Evolutionary conservation across 2,113 vertebrate genomes (phyloP).

Genomic region (Gracilinanus agilis): DNA sequence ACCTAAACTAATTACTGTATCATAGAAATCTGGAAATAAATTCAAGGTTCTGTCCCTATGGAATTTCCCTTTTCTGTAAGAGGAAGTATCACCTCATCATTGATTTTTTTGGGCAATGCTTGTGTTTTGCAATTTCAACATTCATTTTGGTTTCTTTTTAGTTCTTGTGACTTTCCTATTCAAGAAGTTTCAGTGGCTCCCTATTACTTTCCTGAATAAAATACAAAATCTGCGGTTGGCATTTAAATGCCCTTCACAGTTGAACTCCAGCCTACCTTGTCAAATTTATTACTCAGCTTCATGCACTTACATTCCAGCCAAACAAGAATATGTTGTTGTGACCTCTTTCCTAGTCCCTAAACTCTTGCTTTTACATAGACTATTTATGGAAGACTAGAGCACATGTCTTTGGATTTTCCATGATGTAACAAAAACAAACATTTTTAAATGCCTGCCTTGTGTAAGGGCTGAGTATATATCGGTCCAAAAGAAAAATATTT

Average conservation of each 20-base stretch:
- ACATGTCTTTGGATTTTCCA: neutral
- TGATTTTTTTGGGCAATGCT: neutral
- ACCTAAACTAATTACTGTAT: neutral
- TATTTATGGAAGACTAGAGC: neutral
- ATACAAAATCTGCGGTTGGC: neutral
- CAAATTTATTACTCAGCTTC: neutral
- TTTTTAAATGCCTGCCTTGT: neutral
- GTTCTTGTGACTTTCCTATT: neutral
- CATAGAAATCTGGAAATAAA: no score
- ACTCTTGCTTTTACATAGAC: neutral
- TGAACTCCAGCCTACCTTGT: neutral
- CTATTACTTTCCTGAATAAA: neutral
- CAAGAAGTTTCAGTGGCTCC: neutral
- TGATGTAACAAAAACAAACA: neutral
- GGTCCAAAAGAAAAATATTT: neutral
- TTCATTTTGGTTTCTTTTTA: neutral
- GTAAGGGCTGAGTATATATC: neutral
- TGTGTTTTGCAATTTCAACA: neutral
- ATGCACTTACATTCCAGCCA: neutral
- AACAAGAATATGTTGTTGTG: neutral
- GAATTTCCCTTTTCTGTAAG: neutral
- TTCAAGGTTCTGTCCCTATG: neutral
- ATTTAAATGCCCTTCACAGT: neutral
- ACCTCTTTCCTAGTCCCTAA: neutral
- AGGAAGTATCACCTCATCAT: neutral